Conservation (phyloP, 2,113 vertebrate species). For the Esox niger region DNA sequence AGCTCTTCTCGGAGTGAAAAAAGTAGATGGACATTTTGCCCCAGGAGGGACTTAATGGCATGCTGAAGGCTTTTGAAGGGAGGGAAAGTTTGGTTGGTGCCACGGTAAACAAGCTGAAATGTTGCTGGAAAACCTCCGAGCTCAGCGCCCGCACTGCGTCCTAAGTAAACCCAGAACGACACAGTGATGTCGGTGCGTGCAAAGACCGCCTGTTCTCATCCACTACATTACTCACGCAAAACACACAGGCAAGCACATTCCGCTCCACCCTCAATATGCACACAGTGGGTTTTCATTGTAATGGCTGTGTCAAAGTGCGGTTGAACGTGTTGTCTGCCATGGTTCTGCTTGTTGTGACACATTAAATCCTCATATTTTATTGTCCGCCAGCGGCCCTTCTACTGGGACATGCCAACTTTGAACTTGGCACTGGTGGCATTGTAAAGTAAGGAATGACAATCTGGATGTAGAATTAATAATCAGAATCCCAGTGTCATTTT, state of each 20-base stretch:
- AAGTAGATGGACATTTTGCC: slow-evolving; percentile 41
- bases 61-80: slow-evolving; percentile 57
- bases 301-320: too few relatives aligned
- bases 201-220: slow-evolving; percentile 40
- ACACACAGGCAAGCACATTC: too few relatives aligned
- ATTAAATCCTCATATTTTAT: neutral
- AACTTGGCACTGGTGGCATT: neutral
- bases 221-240: slow-evolving; percentile 29
- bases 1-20: slow-evolving; percentile 37
- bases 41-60: slow-evolving; percentile 60
- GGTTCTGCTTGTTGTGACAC: too few relatives aligned
- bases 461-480: neutral
- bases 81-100: slow-evolving; percentile 58
- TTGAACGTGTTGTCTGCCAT: too few relatives aligned
- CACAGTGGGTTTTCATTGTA: too few relatives aligned
- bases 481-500: neutral
- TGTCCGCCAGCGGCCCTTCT: too few relatives aligned
- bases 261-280: too few relatives aligned
- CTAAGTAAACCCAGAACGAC: slow-evolving; percentile 42
- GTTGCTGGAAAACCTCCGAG: slow-evolving; percentile 37
- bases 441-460: neutral
- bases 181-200: slow-evolving; percentile 42
- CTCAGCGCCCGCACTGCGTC: slow-evolving; percentile 2
- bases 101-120: slow-evolving; percentile 62
- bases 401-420: neutral